A percentile compares a stretch with the other conserved stretches of the same genome.
These are phyloP conservation scores for Syngnathus acus DNA, from an alignment of 2,797 vertebrate species.

Conservation along the genomic window DNA sequence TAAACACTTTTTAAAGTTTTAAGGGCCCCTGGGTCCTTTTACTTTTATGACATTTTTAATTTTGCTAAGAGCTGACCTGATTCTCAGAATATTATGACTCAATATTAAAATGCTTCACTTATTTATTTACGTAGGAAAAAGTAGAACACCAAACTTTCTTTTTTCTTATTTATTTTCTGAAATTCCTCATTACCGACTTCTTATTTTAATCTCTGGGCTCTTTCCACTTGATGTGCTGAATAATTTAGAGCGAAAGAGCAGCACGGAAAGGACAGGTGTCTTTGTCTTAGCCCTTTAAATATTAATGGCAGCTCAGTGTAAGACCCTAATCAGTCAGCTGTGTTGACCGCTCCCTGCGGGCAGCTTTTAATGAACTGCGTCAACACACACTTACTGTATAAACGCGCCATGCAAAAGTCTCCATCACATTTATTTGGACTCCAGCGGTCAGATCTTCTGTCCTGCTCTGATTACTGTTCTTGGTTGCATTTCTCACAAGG, in stretches of 20 bases:
- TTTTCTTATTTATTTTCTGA: background rate
- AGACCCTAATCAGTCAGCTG: slow-evolving; percentile 55
- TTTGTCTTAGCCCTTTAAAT: slow-evolving; percentile 48
- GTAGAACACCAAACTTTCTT: background rate
- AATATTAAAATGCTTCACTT: too few species aligned
- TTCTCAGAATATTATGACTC: too few species aligned
- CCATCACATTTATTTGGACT: background rate
- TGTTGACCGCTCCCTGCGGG: slow-evolving; percentile 1
- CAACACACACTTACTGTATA: background rate
- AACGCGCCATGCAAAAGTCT: slow-evolving; percentile 10
- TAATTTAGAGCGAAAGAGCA: slow-evolving; percentile 62
- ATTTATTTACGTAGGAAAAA: background rate
- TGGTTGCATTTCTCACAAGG: too few species aligned
- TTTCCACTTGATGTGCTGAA: slow-evolving; percentile 56
- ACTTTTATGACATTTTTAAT: too few species aligned
- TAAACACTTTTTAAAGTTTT: too few species aligned
- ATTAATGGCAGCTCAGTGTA: slow-evolving; percentile 64
- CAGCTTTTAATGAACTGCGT: background rate
- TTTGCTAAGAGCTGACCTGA: too few species aligned
- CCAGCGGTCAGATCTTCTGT: too few species aligned
- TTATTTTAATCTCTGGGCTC: slow-evolving; percentile 12
- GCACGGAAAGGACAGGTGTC: slow-evolving; percentile 40
- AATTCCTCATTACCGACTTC: background rate
- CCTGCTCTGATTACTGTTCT: too few species aligned
- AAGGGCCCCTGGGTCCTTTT: too few species aligned